These are phyloP conservation scores for Tenualosa ilisha DNA, from an alignment of 2,797 vertebrate species.

Conservation along the genomic window DNA sequence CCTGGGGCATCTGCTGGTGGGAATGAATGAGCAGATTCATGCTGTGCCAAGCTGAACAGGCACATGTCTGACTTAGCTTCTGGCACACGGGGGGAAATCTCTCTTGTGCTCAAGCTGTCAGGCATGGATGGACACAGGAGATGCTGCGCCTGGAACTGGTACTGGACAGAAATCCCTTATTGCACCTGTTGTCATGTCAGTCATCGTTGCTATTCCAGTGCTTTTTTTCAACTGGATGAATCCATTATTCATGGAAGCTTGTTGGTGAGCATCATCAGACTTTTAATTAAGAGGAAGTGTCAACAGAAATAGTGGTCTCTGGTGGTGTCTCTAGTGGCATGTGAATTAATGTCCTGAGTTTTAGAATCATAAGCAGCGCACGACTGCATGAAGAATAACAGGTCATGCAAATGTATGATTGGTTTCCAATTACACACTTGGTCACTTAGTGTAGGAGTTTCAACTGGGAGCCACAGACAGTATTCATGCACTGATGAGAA, in stretches of 20 bases:
- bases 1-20: conserved; percentile 3
- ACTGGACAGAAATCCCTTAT: not conserved
- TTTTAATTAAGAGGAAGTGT: not conserved
- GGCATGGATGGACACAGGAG: not conserved
- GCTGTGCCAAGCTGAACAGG: not conserved
- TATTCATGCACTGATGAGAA: too few relatives aligned
- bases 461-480: too few relatives aligned
- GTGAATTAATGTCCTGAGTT: too few relatives aligned
- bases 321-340: too few relatives aligned
- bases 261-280: not conserved
- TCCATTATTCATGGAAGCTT: not conserved
- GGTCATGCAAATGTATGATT: too few relatives aligned
- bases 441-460: too few relatives aligned
- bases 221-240: too few relatives aligned
- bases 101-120: not conserved
- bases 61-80: not conserved
- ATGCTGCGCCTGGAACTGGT: not conserved
- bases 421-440: too few relatives aligned
- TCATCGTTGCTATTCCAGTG: not conserved
- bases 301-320: not conserved
- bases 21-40: not conserved
- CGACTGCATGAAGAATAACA: too few relatives aligned
- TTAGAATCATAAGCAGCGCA: too few relatives aligned
- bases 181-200: not conserved
- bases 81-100: not conserved